These are phyloP conservation scores for Zaprionus ornatus DNA, from an alignment of 1,140 invertebrate species.

Conservation along the genomic window DNA sequence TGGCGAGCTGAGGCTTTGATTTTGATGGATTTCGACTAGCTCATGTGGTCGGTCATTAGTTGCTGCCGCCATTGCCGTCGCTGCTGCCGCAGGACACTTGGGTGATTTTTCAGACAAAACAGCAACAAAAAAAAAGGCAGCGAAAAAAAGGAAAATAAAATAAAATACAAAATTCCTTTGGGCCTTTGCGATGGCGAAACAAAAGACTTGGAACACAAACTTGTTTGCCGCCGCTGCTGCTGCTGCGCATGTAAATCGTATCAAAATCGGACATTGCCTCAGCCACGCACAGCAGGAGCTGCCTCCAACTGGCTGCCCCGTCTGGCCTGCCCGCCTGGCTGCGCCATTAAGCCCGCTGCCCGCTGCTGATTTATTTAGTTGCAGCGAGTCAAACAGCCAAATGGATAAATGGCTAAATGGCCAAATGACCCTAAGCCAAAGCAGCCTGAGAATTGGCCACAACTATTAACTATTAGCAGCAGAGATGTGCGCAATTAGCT, in stretches of 20 bases:
- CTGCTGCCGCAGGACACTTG: conserved; percentile 32
- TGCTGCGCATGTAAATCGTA: conserved; percentile 57
- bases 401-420: conserved; percentile 34
- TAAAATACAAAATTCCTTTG: conserved; percentile 36
- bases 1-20: conserved; percentile 45
- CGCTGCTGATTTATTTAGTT: conserved; percentile 70
- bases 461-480: conserved; percentile 59
- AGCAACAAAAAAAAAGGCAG: background rate
- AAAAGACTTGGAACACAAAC: conserved; percentile 61
- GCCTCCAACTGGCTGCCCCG: conserved; percentile 7
- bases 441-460: conserved; percentile 35
- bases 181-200: conserved; percentile 32
- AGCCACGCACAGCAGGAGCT: conserved; percentile 66
- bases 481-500: conserved; percentile 65
- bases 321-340: conserved; percentile 9
- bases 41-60: conserved; percentile 44
- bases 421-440: conserved; percentile 61
- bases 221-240: conserved; percentile 28
- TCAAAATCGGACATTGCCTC: conserved; percentile 32
- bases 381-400: conserved; percentile 58
- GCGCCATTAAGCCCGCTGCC: conserved; percentile 63
- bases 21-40: conserved; percentile 66
- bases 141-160: background rate
- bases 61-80: background rate
- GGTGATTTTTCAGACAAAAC: conserved; percentile 60